Evolutionary conservation across 2,888 invertebrate species (phyloP).

Genomic region (Drosophila pseudotakahashii): DNA sequence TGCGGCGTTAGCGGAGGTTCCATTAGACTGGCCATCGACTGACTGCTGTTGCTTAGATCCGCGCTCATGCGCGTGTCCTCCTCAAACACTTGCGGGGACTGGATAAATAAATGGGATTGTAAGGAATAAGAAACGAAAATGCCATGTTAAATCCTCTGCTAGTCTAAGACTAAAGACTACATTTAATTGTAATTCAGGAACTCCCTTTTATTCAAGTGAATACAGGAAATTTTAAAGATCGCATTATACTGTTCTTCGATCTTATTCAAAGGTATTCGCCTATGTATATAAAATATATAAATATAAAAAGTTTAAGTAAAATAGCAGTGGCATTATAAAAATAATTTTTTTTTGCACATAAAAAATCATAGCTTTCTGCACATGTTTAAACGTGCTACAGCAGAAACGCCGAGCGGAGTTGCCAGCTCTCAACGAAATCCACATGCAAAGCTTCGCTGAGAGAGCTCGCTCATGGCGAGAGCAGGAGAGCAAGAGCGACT

Average conservation of each 20-base stretch:
- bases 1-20: conserved; percentile 68
- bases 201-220: no score
- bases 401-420: conserved; percentile 41
- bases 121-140: background rate
- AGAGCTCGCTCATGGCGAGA: conserved; percentile 4
- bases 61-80: conserved; percentile 92
- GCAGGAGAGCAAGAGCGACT: background rate
- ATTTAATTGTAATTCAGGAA: no score
- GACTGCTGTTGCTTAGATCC: conserved; percentile 84
- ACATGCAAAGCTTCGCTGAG: conserved; percentile 28
- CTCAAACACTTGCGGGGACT: conserved; percentile 87
- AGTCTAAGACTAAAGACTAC: no score
- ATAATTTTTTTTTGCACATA: no score
- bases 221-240: no score
- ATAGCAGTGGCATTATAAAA: background rate
- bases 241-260: no score
- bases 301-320: background rate
- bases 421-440: conserved; percentile 50
- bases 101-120: conserved; percentile 10
- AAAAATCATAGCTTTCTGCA: background rate
- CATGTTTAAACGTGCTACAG: conserved; percentile 22
- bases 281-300: no score
- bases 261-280: no score
- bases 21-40: conserved; percentile 67
- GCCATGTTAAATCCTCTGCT: background rate